Base-by-base conservation (phyloP, 2,797 vertebrate genomes). In the Channallabes apus region DNA sequence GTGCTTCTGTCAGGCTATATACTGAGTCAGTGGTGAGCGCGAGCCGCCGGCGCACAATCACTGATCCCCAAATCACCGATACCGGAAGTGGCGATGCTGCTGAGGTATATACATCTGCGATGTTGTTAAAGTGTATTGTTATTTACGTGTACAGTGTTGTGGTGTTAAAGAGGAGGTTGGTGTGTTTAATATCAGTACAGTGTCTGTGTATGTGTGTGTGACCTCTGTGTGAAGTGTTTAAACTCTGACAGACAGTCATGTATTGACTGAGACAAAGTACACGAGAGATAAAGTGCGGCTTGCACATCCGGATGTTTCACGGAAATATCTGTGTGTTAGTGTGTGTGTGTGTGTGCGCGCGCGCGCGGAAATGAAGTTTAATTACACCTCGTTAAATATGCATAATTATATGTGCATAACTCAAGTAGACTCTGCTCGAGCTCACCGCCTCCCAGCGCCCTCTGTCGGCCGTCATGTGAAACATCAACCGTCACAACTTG, bases 1-100 rank as follows among this genome's bases (percentile, higher is more conserved):
- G 12, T 32, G 17, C 3, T 20, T 32, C 29, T 24, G 54, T 35
- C 29, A 59, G 15, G 17, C 27, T 9, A 59, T 14, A 22, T 76
- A 20, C 32, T 71, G 56, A 58, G 20, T 61, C 75, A 78, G 54
- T 3, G 8, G 4, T 72, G 54, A 11, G 59, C 59, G 17, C 61
- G 59, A 65, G 78, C 75, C 29, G 27, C 78, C 78, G 61, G 61
- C n/a, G 22, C 56, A 80, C 32, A 80, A 80, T n/a, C 32, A 2
- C 32, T 15, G 59, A 64, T 64, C 0, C 46, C 7, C 2, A 80
- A 3, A 64, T 46, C 35, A 62, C 27, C 11, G 8, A 46, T 65
- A 65, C 59, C 59, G 75, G 35, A 80, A 65, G 24, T 65, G 35
- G 1, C 1, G 3, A 9, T 18, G 24, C 6, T 4, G 61, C 9